Evolutionary conservation across 1,140 invertebrate genomes (phyloP).

Genomic region (Anastrepha obliqua): DNA sequence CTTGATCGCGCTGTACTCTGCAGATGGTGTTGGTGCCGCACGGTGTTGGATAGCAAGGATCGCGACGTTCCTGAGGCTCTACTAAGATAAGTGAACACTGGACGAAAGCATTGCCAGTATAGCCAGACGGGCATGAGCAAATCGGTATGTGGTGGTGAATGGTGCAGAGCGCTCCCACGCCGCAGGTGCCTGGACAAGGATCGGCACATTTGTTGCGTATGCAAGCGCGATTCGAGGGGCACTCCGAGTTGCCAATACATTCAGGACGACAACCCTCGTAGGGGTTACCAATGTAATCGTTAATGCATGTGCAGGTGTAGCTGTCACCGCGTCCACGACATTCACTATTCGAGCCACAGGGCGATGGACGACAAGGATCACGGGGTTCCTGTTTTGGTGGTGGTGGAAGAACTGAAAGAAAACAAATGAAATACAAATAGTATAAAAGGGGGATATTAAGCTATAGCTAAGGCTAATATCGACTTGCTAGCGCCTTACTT

Average conservation of each 20-base stretch:
- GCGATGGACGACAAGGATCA: conserved; percentile 77
- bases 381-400: conserved; percentile 75
- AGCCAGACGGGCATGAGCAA: conserved; percentile 79
- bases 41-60: conserved; percentile 83
- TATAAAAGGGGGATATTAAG: neutral
- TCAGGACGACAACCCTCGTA: conserved; percentile 79
- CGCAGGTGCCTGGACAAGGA: conserved; percentile 78
- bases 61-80: conserved; percentile 74
- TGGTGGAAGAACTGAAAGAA: conserved; percentile 75
- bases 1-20: conserved; percentile 77
- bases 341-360: conserved; percentile 78
- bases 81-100: conserved; percentile 64
- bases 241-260: conserved; percentile 79
- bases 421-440: conserved; percentile 60
- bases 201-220: conserved; percentile 78
- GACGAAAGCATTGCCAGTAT: conserved; percentile 85
- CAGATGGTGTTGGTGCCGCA: conserved; percentile 85
- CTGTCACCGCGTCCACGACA: conserved; percentile 75
- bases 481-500: conserved; percentile 75
- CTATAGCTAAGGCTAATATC: conserved; percentile 58
- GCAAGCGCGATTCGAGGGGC: conserved; percentile 77
- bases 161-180: conserved; percentile 79
- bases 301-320: conserved; percentile 75
- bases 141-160: conserved; percentile 81
- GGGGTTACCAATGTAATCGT: conserved; percentile 78